A percentile compares a stretch with the other conserved stretches of the same genome.
phyloP scores from a whole-genome alignment of 2,113 vertebrate species.

The Ammodramus savannarum region DNA sequence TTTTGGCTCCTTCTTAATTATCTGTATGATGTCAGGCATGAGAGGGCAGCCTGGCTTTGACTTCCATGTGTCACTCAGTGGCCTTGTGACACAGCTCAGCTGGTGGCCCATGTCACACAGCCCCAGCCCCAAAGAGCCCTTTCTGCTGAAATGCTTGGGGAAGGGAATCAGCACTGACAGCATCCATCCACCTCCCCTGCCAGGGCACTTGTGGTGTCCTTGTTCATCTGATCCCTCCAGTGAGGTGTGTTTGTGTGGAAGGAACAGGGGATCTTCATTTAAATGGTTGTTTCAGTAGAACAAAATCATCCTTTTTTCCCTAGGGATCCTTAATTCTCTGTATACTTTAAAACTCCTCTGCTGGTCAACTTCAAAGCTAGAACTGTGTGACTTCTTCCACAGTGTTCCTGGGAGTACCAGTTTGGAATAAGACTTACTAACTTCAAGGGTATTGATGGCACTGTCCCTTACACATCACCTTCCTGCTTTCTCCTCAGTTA shows the following conservation, averaged over 20 bases:
- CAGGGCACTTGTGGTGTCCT: neutral
- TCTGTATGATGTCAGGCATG: neutral
- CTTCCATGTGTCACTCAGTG: neutral
- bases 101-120: neutral
- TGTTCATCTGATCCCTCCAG: neutral
- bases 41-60: neutral
- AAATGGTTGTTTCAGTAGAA: neutral
- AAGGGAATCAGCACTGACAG: neutral
- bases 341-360: neutral
- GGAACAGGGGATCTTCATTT: neutral
- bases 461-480: neutral
- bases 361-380: neutral
- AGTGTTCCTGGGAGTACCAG: neutral
- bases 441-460: neutral
- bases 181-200: neutral
- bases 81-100: neutral
- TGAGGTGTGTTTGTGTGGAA: neutral
- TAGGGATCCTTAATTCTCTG: neutral
- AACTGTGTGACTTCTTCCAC: neutral
- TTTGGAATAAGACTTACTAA: neutral
- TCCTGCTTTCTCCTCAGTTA: neutral
- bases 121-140: neutral
- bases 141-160: neutral
- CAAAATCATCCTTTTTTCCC: neutral
- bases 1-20: neutral